phyloP scores from a whole-genome alignment of 2,797 vertebrate species.

The Euthynnus affinis region DNA sequence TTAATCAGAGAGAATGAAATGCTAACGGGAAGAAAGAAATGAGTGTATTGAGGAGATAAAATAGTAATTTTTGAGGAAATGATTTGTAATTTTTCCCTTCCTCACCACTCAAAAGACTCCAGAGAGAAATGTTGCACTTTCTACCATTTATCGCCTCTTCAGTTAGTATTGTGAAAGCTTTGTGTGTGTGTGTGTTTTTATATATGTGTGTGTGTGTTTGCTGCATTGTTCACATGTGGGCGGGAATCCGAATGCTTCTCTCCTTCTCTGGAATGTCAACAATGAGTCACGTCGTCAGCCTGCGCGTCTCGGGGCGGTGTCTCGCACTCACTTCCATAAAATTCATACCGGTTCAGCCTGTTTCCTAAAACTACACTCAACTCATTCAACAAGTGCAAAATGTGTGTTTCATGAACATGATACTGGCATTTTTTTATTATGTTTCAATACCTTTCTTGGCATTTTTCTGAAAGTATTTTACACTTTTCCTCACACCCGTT shows the following conservation, averaged over 20 bases:
- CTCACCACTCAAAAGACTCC: not conserved
- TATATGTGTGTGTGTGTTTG: conserved; percentile 12
- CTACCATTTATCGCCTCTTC: too few relatives aligned
- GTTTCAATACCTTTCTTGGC: too few relatives aligned
- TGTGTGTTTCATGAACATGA: too few relatives aligned
- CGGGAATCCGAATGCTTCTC: conserved; percentile 29
- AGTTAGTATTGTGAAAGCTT: not conserved
- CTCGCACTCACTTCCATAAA: too few relatives aligned
- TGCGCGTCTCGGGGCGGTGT: not conserved
- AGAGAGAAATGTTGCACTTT: not conserved
- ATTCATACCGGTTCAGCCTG: conserved; percentile 20
- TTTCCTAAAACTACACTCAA: not conserved
- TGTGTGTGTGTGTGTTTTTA: conserved; percentile 4
- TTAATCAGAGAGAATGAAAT: not conserved
- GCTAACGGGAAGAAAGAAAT: not conserved
- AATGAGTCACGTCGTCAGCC: conserved; percentile 26
- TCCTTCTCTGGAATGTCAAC: conserved; percentile 63
- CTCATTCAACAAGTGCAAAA: not conserved
- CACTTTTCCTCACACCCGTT: too few relatives aligned
- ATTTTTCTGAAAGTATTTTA: too few relatives aligned
- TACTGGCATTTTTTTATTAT: too few relatives aligned
- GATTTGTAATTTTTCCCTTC: not conserved
- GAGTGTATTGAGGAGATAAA: not conserved
- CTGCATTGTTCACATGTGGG: conserved; percentile 17
- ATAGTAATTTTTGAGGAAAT: not conserved